A percentile compares a stretch with the other conserved stretches of the same genome.
These are phyloP conservation scores for Cuculus canorus DNA, from an alignment of 2,797 vertebrate genomes.

Conservation along the genomic window DNA sequence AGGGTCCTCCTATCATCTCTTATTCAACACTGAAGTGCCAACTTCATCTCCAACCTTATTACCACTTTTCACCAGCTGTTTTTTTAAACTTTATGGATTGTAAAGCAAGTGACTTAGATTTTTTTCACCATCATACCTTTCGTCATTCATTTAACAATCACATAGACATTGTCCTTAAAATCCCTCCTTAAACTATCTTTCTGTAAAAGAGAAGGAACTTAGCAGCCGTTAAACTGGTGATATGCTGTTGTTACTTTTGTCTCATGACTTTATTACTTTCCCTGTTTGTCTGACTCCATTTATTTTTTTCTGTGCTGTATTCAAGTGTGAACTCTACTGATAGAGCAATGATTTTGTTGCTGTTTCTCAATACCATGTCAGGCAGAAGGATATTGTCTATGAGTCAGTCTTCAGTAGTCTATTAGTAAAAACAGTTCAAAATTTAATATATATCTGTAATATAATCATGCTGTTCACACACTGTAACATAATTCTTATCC, in stretches of 20 bases:
- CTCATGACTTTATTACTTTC: background rate
- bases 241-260: background rate
- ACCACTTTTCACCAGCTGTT: background rate
- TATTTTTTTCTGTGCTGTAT: background rate
- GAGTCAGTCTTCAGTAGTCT: background rate
- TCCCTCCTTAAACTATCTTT: background rate
- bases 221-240: background rate
- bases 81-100: background rate
- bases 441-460: background rate
- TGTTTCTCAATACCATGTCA: background rate
- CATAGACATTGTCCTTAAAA: background rate
- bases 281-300: background rate
- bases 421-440: background rate
- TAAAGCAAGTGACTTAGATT: background rate
- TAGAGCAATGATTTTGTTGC: background rate
- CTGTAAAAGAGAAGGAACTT: background rate
- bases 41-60: background rate
- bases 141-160: background rate
- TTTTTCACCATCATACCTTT: background rate
- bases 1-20: background rate
- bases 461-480: background rate
- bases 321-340: background rate
- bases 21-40: background rate
- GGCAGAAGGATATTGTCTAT: accelerated
- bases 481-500: background rate